A percentile compares a stretch with the other conserved stretches of the same genome.
Evolutionary conservation across 2,888 invertebrate species (phyloP).

Genomic region (Flabesymbios commensalis): DNA sequence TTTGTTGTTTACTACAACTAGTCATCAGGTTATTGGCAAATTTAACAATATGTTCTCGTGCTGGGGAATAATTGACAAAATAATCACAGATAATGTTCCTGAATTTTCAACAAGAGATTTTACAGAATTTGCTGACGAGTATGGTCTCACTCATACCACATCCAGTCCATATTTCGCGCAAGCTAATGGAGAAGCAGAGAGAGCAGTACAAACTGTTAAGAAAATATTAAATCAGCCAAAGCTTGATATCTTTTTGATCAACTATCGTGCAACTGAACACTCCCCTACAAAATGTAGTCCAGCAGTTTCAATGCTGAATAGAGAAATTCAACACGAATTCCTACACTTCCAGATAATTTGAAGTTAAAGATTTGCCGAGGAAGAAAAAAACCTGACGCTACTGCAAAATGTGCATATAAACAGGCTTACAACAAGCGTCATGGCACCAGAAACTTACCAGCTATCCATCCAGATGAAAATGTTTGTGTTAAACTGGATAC

Average conservation of each 20-base stretch:
- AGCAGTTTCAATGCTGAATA: background rate
- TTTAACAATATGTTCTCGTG: background rate
- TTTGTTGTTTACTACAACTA: background rate
- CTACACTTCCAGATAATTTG: too few relatives aligned
- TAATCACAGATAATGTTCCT: background rate
- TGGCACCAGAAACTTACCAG: too few relatives aligned
- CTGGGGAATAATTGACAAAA: background rate
- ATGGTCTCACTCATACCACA: background rate
- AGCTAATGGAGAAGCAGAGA: conserved; percentile 9
- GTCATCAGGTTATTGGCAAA: background rate
- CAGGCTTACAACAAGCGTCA: too few relatives aligned
- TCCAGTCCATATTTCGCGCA: conserved; percentile 2
- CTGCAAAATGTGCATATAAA: too few relatives aligned
- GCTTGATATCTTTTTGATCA: background rate
- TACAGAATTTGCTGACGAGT: background rate
- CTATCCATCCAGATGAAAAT: too few relatives aligned
- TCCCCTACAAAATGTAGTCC: background rate
- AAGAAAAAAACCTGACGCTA: too few relatives aligned
- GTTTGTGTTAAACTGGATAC: too few relatives aligned
- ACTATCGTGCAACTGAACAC: conserved; percentile 6
- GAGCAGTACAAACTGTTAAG: conserved; percentile 2
- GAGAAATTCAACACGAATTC: conserved; percentile 9
- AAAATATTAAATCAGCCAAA: background rate
- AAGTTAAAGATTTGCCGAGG: too few relatives aligned
- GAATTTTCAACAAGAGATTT: background rate